Percentiles rank a stretch among this genome's conserved stretches.
phyloP scores from a whole-genome alignment of 1,140 invertebrate genomes.

The Mamestra configurata region DNA sequence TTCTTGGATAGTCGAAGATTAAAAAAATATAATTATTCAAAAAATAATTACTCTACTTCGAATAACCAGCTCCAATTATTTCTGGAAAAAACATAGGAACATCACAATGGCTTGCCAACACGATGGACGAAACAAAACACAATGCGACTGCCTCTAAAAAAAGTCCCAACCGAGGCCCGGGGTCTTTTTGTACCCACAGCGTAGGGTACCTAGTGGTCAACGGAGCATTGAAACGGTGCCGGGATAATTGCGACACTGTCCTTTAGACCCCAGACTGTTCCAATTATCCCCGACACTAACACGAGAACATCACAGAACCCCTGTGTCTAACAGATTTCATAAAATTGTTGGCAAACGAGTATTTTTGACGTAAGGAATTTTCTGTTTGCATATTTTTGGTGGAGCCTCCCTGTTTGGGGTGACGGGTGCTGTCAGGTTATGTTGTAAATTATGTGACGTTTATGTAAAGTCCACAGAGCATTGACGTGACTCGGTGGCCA shows the following conservation, averaged over 20 bases:
- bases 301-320: not conserved
- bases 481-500: no score
- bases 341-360: not conserved
- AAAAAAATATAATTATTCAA: no score
- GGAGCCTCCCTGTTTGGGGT: not conserved
- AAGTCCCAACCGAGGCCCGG: not conserved
- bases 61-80: not conserved
- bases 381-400: conserved; percentile 1
- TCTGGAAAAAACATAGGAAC: not conserved
- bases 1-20: no score
- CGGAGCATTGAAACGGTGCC: conserved; percentile 32
- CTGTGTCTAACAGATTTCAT: conserved; percentile 33
- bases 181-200: conserved; percentile 19
- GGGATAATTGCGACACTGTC: conserved; percentile 35
- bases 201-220: conserved; percentile 27
- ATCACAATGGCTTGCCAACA: conserved; percentile 1
- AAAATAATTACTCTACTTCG: not conserved
- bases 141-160: not conserved
- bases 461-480: no score
- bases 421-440: not conserved
- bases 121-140: conserved; percentile 5
- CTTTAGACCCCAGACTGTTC: conserved; percentile 15
- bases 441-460: not conserved
- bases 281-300: conserved; percentile 38
- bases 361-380: not conserved